These are phyloP conservation scores for Hyposmocoma kahamanoa DNA, from an alignment of 1,140 invertebrate genomes.

Conservation along the genomic window DNA sequence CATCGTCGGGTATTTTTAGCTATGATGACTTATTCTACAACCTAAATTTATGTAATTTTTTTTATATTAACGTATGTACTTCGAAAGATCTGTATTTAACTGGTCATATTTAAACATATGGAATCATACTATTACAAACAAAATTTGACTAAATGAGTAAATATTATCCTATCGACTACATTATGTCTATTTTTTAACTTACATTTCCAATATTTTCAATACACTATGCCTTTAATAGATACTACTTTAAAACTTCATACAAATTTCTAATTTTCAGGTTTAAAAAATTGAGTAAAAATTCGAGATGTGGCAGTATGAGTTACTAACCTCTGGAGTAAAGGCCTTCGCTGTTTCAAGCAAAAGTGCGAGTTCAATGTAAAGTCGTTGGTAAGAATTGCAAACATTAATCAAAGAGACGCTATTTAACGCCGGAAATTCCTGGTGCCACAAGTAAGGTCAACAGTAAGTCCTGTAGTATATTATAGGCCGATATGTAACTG, in stretches of 20 bases:
- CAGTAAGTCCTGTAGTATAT: too few relatives aligned
- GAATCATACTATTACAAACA: not conserved
- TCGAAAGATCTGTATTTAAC: not conserved
- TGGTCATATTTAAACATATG: not conserved
- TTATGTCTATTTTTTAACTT: constrained; percentile 14
- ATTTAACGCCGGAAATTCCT: too few relatives aligned
- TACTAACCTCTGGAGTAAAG: constrained; percentile 10
- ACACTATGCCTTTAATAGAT: constrained; percentile 16
- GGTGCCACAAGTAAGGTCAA: too few relatives aligned
- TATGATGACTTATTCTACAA: not conserved
- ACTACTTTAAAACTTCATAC: constrained; percentile 41
- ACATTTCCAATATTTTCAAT: constrained; percentile 18
- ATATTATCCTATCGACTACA: too few relatives aligned
- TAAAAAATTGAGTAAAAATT: constrained; percentile 52
- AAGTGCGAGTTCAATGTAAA: not conserved
- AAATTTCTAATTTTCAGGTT: constrained; percentile 34
- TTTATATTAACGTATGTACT: not conserved
- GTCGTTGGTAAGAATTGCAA: not conserved
- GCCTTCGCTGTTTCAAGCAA: not conserved
- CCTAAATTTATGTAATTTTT: not conserved
- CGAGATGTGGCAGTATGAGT: constrained; percentile 57
- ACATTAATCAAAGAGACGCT: too few relatives aligned
- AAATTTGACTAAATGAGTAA: too few relatives aligned
- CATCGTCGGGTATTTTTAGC: too few relatives aligned
- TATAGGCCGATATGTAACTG: too few relatives aligned